Base-by-base conservation (phyloP, 2,113 vertebrate species). In the Pampusana beccarii region DNA sequence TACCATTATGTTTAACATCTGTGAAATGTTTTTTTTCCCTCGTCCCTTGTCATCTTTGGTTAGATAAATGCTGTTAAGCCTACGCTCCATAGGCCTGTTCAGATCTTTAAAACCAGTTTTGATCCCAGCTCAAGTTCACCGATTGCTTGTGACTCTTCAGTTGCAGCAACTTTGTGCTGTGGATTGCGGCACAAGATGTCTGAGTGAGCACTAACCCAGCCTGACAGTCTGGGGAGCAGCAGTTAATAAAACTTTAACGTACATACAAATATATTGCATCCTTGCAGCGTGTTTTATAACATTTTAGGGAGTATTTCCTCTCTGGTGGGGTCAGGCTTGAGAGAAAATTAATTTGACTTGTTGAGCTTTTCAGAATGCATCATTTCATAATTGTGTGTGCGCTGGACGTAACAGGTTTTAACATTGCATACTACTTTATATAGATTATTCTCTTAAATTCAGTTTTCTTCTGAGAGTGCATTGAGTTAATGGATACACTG, bases 301-400 rank as follows among this genome's bases (percentile, higher is more conserved):
- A 29, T 73, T 92, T 88, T 77, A 31, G 50, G 62, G 85, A 75
- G 50, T 79, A 31, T 71, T 77, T n/a, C 50, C 36, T 85, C 82
- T 90, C 20, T 65, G 71, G 50, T 80, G 46, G 85, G 50, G 33
- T 88, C 88, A 69, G 50, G 10, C 44, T 81, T 82, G 70, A 57
- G 40, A 62, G 18, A 54, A 50, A 88, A 70, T 60, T 67, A 56
- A 74, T 85, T 91, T 42, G 61, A 53, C 57, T 71, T 57, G 69
- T 31, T 86, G 66, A 95, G 70, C 62, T 95, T 85, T 89, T 91
- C 73, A 58, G 73, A 92, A 71, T 44, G 65, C 54, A 50, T 78
- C 36, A 33, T 56, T 58, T 86, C 4, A 0, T 64, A 34, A 65
- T 65, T 80, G 40, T 87, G 57, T 78, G 86, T 54, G 21, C 3